These are phyloP conservation scores for Podarcis muralis DNA, from an alignment of 2,113 vertebrate genomes.

Conservation along the genomic window DNA sequence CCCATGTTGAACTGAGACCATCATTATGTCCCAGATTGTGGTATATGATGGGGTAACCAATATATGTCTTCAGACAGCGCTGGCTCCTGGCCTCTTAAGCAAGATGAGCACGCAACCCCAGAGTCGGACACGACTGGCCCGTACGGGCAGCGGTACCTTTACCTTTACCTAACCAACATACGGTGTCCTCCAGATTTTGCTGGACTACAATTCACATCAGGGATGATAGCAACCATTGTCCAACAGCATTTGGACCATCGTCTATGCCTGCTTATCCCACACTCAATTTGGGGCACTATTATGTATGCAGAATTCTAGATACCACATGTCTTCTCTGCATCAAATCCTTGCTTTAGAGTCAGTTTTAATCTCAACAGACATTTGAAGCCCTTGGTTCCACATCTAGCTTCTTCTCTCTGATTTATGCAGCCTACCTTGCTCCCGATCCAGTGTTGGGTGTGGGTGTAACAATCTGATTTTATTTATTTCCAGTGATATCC, in stretches of 20 bases:
- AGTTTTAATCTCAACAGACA: too few species aligned
- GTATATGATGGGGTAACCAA: too few species aligned
- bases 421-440: neutral
- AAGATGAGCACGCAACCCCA: too few species aligned
- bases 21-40: neutral
- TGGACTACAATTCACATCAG: too few species aligned
- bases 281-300: neutral
- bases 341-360: neutral
- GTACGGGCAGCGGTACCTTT: too few species aligned
- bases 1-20: neutral
- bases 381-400: too few species aligned
- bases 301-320: neutral
- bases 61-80: too few species aligned
- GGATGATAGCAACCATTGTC: too few species aligned
- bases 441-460: neutral
- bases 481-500: neutral
- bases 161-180: too few species aligned
- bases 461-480: neutral
- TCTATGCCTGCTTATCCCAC: neutral
- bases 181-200: too few species aligned
- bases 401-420: neutral
- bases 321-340: neutral
- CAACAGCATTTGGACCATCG: neutral
- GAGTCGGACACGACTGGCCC: too few species aligned
- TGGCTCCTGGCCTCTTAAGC: too few species aligned